Percentiles rank a stretch among this genome's conserved stretches.
phyloP scores from a whole-genome alignment of 1,140 invertebrate genomes.

The Cydia pomonella region DNA sequence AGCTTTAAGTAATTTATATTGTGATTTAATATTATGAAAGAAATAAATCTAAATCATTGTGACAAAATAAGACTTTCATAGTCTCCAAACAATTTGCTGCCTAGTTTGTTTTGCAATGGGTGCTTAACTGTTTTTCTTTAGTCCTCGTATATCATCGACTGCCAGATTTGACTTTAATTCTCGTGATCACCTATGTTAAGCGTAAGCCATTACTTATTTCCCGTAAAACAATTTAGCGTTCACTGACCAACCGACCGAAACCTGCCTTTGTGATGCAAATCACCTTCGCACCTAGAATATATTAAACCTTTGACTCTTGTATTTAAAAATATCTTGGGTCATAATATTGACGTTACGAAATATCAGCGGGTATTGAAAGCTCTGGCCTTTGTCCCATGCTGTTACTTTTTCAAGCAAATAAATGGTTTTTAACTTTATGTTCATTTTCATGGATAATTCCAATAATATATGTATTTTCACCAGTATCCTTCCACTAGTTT shows the following conservation, averaged over 20 bases:
- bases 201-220: neutral
- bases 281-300: conserved; percentile 23
- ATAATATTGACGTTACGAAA: conserved; percentile 23
- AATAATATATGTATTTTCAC: too few relatives aligned
- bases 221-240: neutral
- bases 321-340: conserved; percentile 27
- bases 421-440: too few relatives aligned
- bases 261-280: conserved; percentile 39
- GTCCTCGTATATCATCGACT: too few relatives aligned
- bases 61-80: too few relatives aligned
- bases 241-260: conserved; percentile 18
- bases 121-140: too few relatives aligned
- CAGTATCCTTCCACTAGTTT: too few relatives aligned
- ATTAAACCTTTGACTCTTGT: conserved; percentile 26
- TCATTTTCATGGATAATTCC: too few relatives aligned
- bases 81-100: too few relatives aligned
- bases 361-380: conserved; percentile 23
- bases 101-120: too few relatives aligned
- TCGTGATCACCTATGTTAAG: neutral
- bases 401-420: neutral
- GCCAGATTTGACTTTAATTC: neutral
- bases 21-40: too few relatives aligned
- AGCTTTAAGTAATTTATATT: too few relatives aligned
- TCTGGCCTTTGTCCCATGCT: conserved; percentile 11
- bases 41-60: too few relatives aligned